Evolutionary conservation across 2,113 vertebrate genomes (phyloP).

Genomic region (Oryzias melastigma): DNA sequence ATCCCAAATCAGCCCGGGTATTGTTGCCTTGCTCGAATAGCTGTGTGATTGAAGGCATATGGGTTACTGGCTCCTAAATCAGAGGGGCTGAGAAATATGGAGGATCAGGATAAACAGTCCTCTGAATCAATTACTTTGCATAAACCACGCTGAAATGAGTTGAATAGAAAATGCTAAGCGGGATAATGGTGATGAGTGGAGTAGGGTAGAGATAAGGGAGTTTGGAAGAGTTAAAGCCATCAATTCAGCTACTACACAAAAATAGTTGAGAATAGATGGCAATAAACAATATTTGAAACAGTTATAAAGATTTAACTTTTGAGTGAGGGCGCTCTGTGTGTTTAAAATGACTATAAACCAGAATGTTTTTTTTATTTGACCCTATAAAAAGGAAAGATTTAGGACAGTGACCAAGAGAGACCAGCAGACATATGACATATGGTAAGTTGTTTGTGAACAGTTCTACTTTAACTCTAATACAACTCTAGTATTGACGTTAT

Average conservation of each 20-base stretch:
- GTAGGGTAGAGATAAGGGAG: slow-evolving; percentile 13
- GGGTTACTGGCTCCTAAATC: slow-evolving; percentile 37
- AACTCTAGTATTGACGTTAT: too few species aligned
- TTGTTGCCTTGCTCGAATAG: slow-evolving; percentile 41
- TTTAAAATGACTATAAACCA: too few species aligned
- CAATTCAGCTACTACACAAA: background rate
- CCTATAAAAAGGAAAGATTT: too few species aligned
- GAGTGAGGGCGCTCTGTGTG: too few species aligned
- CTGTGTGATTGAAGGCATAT: slow-evolving; percentile 58
- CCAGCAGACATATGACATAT: too few species aligned
- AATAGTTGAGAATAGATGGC: background rate
- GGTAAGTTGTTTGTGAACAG: too few species aligned
- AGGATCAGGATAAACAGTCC: slow-evolving; percentile 56
- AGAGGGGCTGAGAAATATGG: slow-evolving; percentile 32
- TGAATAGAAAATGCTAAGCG: slow-evolving; percentile 29
- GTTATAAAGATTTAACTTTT: too few species aligned
- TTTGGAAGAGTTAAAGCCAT: slow-evolving; percentile 5
- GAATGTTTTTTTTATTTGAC: too few species aligned
- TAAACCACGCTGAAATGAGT: slow-evolving; percentile 52
- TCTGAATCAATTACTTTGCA: slow-evolving; percentile 62
- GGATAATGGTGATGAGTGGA: slow-evolving; percentile 24
- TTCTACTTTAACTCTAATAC: too few species aligned
- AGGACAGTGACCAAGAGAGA: too few species aligned
- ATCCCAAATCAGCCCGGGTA: slow-evolving; percentile 57
- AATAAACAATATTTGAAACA: too few species aligned